phyloP scores from a whole-genome alignment of 2,888 invertebrate species.

The Serripes groenlandicus region DNA sequence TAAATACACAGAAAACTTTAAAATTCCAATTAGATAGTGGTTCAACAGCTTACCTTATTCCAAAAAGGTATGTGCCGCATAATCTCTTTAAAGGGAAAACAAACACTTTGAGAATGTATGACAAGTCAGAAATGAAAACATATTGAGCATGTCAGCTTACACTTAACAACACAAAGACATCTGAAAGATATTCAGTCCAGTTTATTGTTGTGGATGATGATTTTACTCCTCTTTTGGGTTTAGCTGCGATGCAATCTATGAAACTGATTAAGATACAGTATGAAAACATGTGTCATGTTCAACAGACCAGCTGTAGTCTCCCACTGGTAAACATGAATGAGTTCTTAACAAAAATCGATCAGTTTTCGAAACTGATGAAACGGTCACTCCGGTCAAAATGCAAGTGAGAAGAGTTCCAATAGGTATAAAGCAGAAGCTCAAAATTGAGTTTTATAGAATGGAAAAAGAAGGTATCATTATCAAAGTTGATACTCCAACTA shows the following conservation, averaged over 20 bases:
- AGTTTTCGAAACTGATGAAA: too few relatives aligned
- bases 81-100: not conserved
- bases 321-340: too few relatives aligned
- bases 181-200: not conserved
- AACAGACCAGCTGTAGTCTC: not conserved
- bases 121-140: conserved; percentile 24
- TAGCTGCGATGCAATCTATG: conserved; percentile 10
- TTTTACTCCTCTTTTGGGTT: conserved; percentile 8
- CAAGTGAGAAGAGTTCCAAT: too few relatives aligned
- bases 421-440: too few relatives aligned
- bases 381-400: too few relatives aligned
- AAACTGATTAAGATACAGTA: conserved; percentile 22
- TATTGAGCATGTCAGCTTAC: conserved; percentile 1
- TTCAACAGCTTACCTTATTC: conserved; percentile 18
- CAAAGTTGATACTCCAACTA: too few relatives aligned
- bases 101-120: conserved; percentile 25
- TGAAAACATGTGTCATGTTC: conserved; percentile 24
- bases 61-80: conserved; percentile 9
- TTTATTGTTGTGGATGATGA: conserved; percentile 20
- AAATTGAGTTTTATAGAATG: too few relatives aligned
- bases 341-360: too few relatives aligned
- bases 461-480: too few relatives aligned
- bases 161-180: conserved; percentile 12
- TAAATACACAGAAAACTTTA: conserved; percentile 7
- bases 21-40: conserved; percentile 22